Evolutionary conservation across 1,140 invertebrate species (phyloP).

Genomic region (Lerema accius): DNA sequence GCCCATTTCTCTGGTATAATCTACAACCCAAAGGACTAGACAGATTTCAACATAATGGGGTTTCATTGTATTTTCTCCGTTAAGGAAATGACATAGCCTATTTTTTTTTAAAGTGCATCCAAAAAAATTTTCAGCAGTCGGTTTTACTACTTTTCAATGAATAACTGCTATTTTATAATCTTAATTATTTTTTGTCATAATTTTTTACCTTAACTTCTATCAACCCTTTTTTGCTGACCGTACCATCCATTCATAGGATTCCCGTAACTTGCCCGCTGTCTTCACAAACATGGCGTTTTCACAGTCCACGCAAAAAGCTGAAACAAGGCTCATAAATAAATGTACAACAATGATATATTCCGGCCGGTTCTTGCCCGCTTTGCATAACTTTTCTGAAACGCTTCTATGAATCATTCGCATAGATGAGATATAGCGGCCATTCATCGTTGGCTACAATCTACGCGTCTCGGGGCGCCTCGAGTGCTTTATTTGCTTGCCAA

Average conservation of each 20-base stretch:
- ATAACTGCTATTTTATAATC: too few species aligned
- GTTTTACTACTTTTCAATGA: too few species aligned
- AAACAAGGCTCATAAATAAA: background rate
- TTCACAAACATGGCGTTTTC: constrained; percentile 1
- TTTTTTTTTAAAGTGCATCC: too few species aligned
- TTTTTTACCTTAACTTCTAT: too few species aligned
- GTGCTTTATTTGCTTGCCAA: constrained; percentile 27
- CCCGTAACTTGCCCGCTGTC: background rate
- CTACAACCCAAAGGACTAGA: too few species aligned
- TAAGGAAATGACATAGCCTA: too few species aligned
- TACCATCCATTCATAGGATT: background rate
- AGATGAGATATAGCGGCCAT: constrained; percentile 29
- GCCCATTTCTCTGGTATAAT: too few species aligned
- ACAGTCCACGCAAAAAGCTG: background rate
- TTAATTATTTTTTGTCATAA: too few species aligned
- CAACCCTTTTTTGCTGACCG: too few species aligned
- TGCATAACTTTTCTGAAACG: constrained; percentile 19
- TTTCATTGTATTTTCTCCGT: too few species aligned
- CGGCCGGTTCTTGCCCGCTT: constrained; percentile 1
- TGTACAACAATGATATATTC: constrained; percentile 20
- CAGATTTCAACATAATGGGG: too few species aligned
- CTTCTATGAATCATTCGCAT: constrained; percentile 22
- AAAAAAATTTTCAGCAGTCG: too few species aligned
- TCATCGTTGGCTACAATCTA: constrained; percentile 26
- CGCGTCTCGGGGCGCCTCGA: constrained; percentile 13